Base-by-base conservation (phyloP, 1,140 invertebrate genomes). In the Thaumatotibia leucotreta region DNA sequence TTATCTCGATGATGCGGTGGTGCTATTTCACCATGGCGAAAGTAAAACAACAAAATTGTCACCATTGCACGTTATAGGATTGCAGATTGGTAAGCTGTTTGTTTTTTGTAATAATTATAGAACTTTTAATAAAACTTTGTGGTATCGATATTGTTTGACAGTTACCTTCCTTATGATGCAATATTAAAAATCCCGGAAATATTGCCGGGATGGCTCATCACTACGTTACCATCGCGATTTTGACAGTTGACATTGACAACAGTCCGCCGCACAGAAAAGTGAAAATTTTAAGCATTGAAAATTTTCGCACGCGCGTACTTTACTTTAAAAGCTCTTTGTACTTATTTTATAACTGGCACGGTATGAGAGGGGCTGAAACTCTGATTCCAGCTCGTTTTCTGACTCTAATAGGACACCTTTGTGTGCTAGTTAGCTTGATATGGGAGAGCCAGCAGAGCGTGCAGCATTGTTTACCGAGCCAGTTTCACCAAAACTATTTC, bases 331-430 rank as follows among this genome's bases (percentile, higher is more conserved):
- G 52, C 22, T 29, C 20, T 58, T 27, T 27, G 24, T 6, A 45
- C 29, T 27, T 49, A 14, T 11, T 24, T 45, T 63, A 2, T 35
- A 63, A 35, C 31, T 32, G 61, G 29, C 29, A 20, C 76, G 84
- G 83, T 45, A 90, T 90, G 88, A 88, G 82, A 84, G 83, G 88
- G 73, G 85, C 83, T 63, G 75, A 83, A 62, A 83, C 83, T 61
- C 69, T 93, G 33, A 92, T 93, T 74, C 92, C 92, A 69, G 86
- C 91, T 31, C 85, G 92, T 70, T 93, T 93, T 84, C 79, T 93
- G 62, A 91, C 89, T 71, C 84, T 93, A 39, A 77, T 92, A 67
- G 88, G 91, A 29, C 93, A 93, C 81, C 84, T 93, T 50, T 90
- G 86, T 70, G 91, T 93, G 67, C 77, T 89, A 61, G 75, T 92